Evolutionary conservation across 2,113 vertebrate genomes (phyloP).

Genomic region (Pomatorhinus ruficollis): DNA sequence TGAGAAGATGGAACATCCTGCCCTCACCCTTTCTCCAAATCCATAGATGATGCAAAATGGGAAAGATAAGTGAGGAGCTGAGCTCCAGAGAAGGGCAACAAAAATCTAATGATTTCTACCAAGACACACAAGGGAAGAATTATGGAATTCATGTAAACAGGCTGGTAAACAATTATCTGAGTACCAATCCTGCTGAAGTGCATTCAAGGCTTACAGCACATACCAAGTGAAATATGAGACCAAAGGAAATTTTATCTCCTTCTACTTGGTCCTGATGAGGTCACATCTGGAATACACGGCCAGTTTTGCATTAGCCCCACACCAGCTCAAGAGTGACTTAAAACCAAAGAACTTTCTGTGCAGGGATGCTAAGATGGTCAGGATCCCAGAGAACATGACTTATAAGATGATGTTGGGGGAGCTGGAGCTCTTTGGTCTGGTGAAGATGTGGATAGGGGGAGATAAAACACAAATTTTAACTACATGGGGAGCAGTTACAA

Average conservation of each 20-base stretch:
- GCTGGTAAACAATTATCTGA: not conserved
- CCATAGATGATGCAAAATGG: not conserved
- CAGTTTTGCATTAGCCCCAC: not conserved
- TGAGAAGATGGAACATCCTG: not conserved
- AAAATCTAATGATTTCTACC: not conserved
- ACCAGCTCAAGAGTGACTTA: not conserved
- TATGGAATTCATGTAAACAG: not conserved
- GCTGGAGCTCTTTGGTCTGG: not conserved
- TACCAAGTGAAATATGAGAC: not conserved
- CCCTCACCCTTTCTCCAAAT: not conserved
- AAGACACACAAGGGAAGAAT: not conserved
- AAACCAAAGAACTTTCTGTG: not conserved
- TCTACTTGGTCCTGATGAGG: not conserved
- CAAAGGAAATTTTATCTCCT: not conserved
- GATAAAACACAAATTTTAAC: not conserved
- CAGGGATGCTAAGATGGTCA: not conserved
- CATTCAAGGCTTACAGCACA: not conserved
- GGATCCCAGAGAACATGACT: not conserved
- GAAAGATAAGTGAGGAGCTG: not conserved
- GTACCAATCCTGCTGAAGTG: not conserved
- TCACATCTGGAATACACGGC: not conserved
- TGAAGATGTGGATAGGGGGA: not conserved
- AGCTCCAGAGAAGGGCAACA: not conserved
- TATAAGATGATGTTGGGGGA: not conserved
- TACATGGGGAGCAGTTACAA: not conserved